A percentile compares a stretch with the other conserved stretches of the same genome.
Evolutionary conservation across 2,113 vertebrate species (phyloP).

Genomic region (Odontesthes bonariensis): DNA sequence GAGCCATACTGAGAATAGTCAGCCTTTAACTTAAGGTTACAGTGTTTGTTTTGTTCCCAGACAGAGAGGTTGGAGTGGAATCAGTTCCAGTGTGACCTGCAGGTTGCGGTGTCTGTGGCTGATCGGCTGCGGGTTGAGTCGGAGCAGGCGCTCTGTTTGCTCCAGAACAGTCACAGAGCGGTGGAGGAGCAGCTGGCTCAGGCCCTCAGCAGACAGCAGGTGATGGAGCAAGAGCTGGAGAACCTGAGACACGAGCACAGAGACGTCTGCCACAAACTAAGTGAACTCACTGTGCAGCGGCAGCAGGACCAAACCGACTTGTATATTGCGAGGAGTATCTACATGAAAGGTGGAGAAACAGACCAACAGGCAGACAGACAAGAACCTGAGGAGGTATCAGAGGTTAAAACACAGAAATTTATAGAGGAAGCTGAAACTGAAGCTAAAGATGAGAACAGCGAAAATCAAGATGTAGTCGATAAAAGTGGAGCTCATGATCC

Average conservation of each 20-base stretch:
- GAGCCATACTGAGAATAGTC: neutral
- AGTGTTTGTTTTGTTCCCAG: slow-evolving; percentile 48
- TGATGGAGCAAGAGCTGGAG: slow-evolving; percentile 62
- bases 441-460: slow-evolving; percentile 16
- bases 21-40: neutral
- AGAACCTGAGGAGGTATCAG: slow-evolving; percentile 3
- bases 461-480: slow-evolving; percentile 2
- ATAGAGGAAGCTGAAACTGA: slow-evolving; percentile 16
- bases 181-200: slow-evolving; percentile 65
- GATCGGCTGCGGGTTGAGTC: slow-evolving; percentile 80
- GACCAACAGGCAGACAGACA: slow-evolving; percentile 7
- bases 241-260: slow-evolving; percentile 59
- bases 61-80: slow-evolving; percentile 80
- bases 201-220: slow-evolving; percentile 54
- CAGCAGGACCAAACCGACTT: slow-evolving; percentile 48
- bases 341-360: slow-evolving; percentile 3
- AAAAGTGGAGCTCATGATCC: neutral
- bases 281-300: slow-evolving; percentile 50
- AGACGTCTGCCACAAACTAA: slow-evolving; percentile 56
- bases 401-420: neutral
- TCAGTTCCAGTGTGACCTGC: slow-evolving; percentile 84
- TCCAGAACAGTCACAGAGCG: slow-evolving; percentile 63
- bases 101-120: slow-evolving; percentile 82
- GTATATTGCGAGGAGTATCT: slow-evolving; percentile 14
- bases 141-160: slow-evolving; percentile 69